Base-by-base conservation (phyloP, 1,140 invertebrate genomes). In the Campoletis sonorensis region DNA sequence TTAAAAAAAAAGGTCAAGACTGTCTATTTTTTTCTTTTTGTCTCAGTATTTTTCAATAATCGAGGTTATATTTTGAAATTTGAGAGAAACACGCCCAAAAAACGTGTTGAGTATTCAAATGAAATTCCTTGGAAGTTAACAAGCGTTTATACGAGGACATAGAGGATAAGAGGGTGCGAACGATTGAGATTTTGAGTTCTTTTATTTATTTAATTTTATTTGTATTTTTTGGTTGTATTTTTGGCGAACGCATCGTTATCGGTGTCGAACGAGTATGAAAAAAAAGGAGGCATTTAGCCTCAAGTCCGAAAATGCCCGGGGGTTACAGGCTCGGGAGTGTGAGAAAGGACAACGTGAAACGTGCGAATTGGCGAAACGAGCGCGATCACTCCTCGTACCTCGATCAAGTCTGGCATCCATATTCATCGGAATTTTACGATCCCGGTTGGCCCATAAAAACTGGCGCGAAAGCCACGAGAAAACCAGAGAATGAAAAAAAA, bases 341-440 rank as follows among this genome's bases (percentile, higher is more conserved):
- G 79, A 80, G 49, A 81, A 27, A 15, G 75, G 26, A 78, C 13
- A 79, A 13, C 40, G 37, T 26, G 51, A 72, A 64, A 79, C 79
- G 81, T 81, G 81, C 77, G 81, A 86, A 83, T 82, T 75, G 81
- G 51, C 61, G 68, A 77, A 82, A 77, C 18, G n/a, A n/a, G 58
- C 75, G 51, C 76, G 81, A 80, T 84, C 71, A 82, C 79, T 83
- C 76, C 51, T 67, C 68, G 15, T 49, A 18, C 71, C 33, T 68
- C 67, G 67, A 70, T 33, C 67, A 15, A 15, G 26, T 45, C 16
- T 30, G 51, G 80, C 84, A 87, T 88, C 77, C 82, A 86, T 87
- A 88, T 87, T 88, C 81, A 86, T 85, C 80, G 80, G 23, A 23
- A 81, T 79, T 82, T 87, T 85, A 86, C 64, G 79, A 72, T 61